Base-by-base conservation (phyloP, 1,140 invertebrate species). In the Rhynchophorus ferrugineus region DNA sequence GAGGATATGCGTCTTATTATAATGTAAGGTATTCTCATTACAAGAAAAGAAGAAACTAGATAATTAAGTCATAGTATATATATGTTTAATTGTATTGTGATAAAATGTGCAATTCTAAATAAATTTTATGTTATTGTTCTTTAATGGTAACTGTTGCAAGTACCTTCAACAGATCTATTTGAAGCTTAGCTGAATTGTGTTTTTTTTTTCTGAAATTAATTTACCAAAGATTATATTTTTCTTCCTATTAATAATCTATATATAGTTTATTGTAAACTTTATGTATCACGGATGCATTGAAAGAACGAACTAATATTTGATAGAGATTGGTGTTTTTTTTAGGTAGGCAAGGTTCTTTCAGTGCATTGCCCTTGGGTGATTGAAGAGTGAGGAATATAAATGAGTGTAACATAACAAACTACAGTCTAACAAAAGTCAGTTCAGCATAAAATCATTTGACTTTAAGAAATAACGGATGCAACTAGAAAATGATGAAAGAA, bases 151-250 rank as follows among this genome's bases (percentile, higher is more conserved):
- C n/a, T n/a, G n/a, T n/a, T n/a, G n/a, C n/a, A n/a, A n/a, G n/a
- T n/a, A n/a, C n/a, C n/a, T n/a, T n/a, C n/a, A n/a, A n/a, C n/a
- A n/a, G n/a, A n/a, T n/a, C 14, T 44, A 44, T 16, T 16, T 42
- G 9, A 18, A 16, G 24, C 11, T 19, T 44, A 44, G 24, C 24
- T 44, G 16, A 9, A 24, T 44, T 14, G 24, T 44, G 20, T 11
- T 43, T 19, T 17, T 19, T 17, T n/a, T 19, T 5, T 21, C 8
- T 43, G 19, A 9, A 52, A 52, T 56, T 37, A 48, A 42, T 22
- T 54, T 57, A 60, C 61, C 61, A 62, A 62, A 62, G 59, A 62
- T 59, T 61, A 59, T 58, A 61, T 61, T 58, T 54, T 54, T 49
- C 21, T 58, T 49, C 52, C 51, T 56, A 53, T 57, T 54, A 46